phyloP scores from a whole-genome alignment of 2,797 vertebrate genomes.

The Mionectes olivaceus region DNA sequence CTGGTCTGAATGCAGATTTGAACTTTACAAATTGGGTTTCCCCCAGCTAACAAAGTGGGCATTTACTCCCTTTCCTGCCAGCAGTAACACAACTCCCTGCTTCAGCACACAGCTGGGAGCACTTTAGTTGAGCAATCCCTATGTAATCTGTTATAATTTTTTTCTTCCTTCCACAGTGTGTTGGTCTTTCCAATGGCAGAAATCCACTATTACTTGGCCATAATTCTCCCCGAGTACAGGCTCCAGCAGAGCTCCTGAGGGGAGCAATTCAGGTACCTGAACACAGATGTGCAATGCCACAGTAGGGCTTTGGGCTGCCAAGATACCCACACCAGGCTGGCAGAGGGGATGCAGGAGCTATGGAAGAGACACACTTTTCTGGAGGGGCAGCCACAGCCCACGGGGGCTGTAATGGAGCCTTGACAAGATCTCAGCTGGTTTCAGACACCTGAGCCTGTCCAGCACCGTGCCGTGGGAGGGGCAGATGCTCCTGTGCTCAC shows the following conservation, averaged over 20 bases:
- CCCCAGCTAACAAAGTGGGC: neutral
- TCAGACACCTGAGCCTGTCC: neutral
- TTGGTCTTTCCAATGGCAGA: neutral
- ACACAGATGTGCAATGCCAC: neutral
- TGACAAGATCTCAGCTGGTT: neutral
- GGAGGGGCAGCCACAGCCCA: neutral
- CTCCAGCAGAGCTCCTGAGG: neutral
- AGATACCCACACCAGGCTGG: neutral
- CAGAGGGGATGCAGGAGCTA: neutral
- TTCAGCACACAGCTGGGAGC: constrained; percentile 42
- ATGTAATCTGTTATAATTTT: neutral
- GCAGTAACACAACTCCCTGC: neutral
- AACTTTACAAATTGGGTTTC: constrained; percentile 33
- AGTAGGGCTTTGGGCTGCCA: neutral
- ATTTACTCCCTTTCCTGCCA: constrained; percentile 31
- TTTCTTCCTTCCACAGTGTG: constrained; percentile 20
- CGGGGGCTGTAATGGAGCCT: neutral
- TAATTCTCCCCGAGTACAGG: neutral
- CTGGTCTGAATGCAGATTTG: neutral
- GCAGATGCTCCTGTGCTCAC: neutral
- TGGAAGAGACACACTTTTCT: neutral
- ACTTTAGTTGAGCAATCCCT: constrained; percentile 32
- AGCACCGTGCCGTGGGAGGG: neutral
- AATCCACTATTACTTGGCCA: neutral
- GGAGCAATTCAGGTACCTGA: neutral